Percentiles rank a stretch among this genome's conserved stretches.
phyloP scores from a whole-genome alignment of 2,888 invertebrate genomes.

The Dugesia japonica region DNA sequence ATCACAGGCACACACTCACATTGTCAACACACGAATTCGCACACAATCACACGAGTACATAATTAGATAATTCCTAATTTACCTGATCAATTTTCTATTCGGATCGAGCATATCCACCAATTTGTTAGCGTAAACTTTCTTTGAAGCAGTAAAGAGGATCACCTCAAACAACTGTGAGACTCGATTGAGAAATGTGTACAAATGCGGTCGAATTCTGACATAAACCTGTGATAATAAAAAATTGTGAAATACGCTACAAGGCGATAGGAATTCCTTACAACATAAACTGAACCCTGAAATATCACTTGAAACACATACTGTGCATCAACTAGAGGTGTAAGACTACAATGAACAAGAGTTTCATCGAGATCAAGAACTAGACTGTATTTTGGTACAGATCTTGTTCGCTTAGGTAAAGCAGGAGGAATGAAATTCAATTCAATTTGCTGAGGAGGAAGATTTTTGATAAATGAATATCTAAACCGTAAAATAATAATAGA shows the following conservation, averaged over 20 bases:
- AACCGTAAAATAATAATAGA: too few relatives aligned
- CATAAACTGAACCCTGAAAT: constrained; percentile 75
- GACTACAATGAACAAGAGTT: constrained; percentile 80
- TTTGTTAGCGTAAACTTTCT: constrained; percentile 81
- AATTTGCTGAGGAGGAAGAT: constrained; percentile 64
- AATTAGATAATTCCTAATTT: constrained; percentile 41
- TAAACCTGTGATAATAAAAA: not conserved
- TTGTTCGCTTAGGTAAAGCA: constrained; percentile 65
- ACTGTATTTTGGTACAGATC: constrained; percentile 73
- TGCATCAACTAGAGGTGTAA: constrained; percentile 74
- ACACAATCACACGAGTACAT: too few relatives aligned
- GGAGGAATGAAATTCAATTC: constrained; percentile 62
- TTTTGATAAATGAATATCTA: constrained; percentile 69
- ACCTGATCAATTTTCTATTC: constrained; percentile 69
- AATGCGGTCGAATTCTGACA: constrained; percentile 58
- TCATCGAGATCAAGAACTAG: constrained; percentile 70
- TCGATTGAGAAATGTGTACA: constrained; percentile 73
- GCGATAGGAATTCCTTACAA: constrained; percentile 41
- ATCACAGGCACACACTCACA: not conserved
- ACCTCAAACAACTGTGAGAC: constrained; percentile 75
- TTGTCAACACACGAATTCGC: not conserved
- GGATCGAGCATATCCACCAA: constrained; percentile 78
- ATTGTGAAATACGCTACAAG: not conserved
- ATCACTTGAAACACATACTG: constrained; percentile 77
- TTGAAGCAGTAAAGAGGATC: constrained; percentile 82